phyloP scores from a whole-genome alignment of 2,797 vertebrate species.

The Sebastes hubbsi region DNA sequence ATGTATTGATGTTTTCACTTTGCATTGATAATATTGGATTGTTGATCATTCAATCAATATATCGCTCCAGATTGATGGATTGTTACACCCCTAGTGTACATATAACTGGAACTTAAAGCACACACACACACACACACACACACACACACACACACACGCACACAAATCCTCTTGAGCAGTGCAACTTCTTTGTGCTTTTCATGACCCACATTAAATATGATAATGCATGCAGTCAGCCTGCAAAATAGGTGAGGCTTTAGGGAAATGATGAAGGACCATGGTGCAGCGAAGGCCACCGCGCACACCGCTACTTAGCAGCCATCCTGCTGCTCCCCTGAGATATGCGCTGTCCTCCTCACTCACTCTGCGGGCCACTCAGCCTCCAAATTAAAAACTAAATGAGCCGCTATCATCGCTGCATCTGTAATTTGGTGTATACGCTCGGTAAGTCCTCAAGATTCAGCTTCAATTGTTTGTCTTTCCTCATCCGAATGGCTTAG shows the following conservation, averaged over 20 bases:
- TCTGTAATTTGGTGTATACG: slow-evolving; percentile 21
- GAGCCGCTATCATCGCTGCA: slow-evolving; percentile 41
- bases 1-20: no score
- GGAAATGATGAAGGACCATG: slow-evolving; percentile 65
- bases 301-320: slow-evolving; percentile 36
- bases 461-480: neutral
- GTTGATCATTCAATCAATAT: no score
- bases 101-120: neutral
- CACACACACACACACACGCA: neutral
- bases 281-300: slow-evolving; percentile 50
- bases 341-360: slow-evolving; percentile 39
- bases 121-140: neutral
- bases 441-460: neutral
- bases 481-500: neutral
- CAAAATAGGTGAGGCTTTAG: slow-evolving; percentile 69
- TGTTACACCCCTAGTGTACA: no score
- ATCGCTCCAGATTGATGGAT: no score
- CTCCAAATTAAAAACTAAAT: slow-evolving; percentile 64
- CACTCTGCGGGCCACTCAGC: slow-evolving; percentile 40
- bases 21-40: no score
- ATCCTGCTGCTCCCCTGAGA: slow-evolving; percentile 49
- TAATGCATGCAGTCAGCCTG: slow-evolving; percentile 72
- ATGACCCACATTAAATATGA: slow-evolving; percentile 73
- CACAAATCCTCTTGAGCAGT: slow-evolving; percentile 31
- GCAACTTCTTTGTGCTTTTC: slow-evolving; percentile 53